Percentiles rank a stretch among this genome's conserved stretches.
Evolutionary conservation across 2,888 invertebrate genomes (phyloP).

Genomic region (Pediacus dermestoides): DNA sequence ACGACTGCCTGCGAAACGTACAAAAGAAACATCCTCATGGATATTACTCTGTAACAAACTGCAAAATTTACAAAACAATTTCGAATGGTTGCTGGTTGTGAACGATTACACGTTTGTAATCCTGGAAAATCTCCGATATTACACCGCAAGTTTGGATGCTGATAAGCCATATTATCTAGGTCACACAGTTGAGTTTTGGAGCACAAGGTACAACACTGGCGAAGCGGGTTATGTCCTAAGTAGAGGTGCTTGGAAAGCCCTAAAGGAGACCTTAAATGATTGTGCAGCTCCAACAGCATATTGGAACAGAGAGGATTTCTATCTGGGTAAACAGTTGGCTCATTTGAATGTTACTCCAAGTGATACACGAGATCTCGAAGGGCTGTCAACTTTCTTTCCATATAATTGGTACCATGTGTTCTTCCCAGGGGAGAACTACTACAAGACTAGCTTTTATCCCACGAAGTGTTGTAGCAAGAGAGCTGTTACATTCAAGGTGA

Average conservation of each 20-base stretch:
- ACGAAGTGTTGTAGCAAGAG: slow-evolving; percentile 53
- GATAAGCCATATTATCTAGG: slow-evolving; percentile 54
- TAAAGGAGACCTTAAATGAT: slow-evolving; percentile 41
- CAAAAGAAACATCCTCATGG: slow-evolving; percentile 42
- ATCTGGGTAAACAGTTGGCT: slow-evolving; percentile 55
- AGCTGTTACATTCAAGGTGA: slow-evolving; percentile 53
- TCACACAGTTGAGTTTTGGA: slow-evolving; percentile 55
- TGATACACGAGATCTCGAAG: slow-evolving; percentile 53
- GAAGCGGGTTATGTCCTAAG: slow-evolving; percentile 58
- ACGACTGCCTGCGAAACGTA: slow-evolving; percentile 32
- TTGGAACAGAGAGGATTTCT: slow-evolving; percentile 58
- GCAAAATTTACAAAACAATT: slow-evolving; percentile 26
- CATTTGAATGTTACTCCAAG: slow-evolving; percentile 51
- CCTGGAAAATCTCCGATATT: slow-evolving; percentile 55
- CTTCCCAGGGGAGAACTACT: slow-evolving; percentile 49
- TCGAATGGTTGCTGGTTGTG: slow-evolving; percentile 56
- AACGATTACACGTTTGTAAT: slow-evolving; percentile 56
- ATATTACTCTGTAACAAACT: slow-evolving; percentile 38
- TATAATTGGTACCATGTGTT: slow-evolving; percentile 50
- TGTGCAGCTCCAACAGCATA: slow-evolving; percentile 52
- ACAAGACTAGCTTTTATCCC: slow-evolving; percentile 52
- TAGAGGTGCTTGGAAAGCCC: slow-evolving; percentile 46
- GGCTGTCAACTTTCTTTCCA: slow-evolving; percentile 54
- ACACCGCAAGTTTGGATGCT: slow-evolving; percentile 50
- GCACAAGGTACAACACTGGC: slow-evolving; percentile 53